A percentile compares a stretch with the other conserved stretches of the same genome.
Conservation (phyloP, 2,888 invertebrate genomes). For the Salpingus planirostris region DNA sequence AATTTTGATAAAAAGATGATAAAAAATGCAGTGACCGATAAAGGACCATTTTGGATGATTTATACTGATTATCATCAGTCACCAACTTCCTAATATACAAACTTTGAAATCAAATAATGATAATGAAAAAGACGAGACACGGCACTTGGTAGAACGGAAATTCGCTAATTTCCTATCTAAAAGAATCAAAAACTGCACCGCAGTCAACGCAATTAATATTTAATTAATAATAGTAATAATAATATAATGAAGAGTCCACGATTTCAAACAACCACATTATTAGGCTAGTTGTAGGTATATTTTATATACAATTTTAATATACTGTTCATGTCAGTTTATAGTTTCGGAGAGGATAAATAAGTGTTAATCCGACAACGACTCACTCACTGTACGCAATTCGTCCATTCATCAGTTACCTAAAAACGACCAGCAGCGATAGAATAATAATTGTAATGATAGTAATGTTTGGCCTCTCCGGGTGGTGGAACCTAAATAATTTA, state of each 20-base stretch:
- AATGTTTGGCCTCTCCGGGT: no score
- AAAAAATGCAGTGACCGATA: no score
- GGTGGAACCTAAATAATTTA: no score
- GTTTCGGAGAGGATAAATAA: constrained; percentile 1
- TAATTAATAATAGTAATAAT: constrained; percentile 9
- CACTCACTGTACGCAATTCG: constrained; percentile 8
- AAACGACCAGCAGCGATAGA: no score
- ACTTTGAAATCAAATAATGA: constrained; percentile 1
- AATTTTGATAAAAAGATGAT: no score
- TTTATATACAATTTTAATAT: constrained; percentile 24
- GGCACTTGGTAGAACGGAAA: constrained; percentile 3
- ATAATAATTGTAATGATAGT: no score
- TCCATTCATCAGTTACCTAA: no score
- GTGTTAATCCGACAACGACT: constrained; percentile 4
- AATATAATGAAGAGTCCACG: constrained; percentile 5
- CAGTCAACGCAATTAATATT: constrained; percentile 16
- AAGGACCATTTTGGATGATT: no score
- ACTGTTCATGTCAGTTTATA: constrained; percentile 28
- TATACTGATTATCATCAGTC: no score
- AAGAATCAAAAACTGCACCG: constrained; percentile 15
- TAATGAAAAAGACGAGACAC: constrained; percentile 7
- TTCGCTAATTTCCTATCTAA: constrained; percentile 2
- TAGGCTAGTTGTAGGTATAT: constrained; percentile 14
- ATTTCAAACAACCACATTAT: constrained; percentile 18
- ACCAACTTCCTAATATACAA: no score